Percentiles rank a stretch among this genome's conserved stretches.
phyloP scores from a whole-genome alignment of 2,113 vertebrate species.

The Pristiophorus japonicus region DNA sequence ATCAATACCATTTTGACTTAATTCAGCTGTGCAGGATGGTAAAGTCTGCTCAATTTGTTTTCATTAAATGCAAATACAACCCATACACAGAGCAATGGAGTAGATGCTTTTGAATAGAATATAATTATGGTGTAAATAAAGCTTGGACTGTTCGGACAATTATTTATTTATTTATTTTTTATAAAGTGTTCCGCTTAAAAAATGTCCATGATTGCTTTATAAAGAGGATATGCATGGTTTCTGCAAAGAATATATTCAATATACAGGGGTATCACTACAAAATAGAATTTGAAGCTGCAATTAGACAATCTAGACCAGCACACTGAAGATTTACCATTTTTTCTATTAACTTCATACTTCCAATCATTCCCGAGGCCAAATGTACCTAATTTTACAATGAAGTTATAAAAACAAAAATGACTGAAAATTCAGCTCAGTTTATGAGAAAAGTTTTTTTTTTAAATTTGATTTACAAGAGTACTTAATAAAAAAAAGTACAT shows the following conservation, averaged over 20 bases:
- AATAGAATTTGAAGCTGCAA: not conserved
- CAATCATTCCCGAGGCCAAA: not conserved
- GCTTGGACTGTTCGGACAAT: not conserved
- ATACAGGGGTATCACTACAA: not conserved
- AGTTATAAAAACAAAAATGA: too few species aligned
- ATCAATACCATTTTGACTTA: not conserved
- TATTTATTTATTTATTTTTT: too few species aligned
- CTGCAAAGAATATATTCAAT: not conserved
- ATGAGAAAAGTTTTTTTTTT: not conserved
- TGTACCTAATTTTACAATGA: not conserved
- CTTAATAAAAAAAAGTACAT: not conserved
- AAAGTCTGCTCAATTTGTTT: not conserved
- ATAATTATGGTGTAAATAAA: not conserved
- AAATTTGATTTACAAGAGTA: not conserved
- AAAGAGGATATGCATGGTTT: not conserved
- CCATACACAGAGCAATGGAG: not conserved
- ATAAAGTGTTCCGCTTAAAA: not conserved
- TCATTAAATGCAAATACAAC: not conserved
- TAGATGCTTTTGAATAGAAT: not conserved
- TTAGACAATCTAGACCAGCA: not conserved
- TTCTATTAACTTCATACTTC: not conserved
- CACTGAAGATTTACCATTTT: not conserved
- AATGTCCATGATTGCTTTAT: not conserved
- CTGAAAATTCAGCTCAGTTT: not conserved
- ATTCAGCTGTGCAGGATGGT: not conserved